Conservation (phyloP, 2,888 invertebrate genomes). For the Steinernema carpocapsae region DNA sequence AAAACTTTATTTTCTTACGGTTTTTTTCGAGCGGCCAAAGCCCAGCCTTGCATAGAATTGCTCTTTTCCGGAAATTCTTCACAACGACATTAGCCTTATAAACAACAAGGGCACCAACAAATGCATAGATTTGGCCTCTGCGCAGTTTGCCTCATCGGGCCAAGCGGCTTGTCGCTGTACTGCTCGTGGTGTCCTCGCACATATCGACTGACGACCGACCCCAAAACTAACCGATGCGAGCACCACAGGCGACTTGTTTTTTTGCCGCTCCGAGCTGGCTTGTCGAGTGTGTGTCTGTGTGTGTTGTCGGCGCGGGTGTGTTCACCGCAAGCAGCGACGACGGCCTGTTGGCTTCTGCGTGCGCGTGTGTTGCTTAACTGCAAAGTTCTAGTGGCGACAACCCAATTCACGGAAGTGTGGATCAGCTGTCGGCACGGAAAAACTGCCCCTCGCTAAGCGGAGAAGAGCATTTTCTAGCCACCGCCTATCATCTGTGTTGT, state of each 20-base stretch:
- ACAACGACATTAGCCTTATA: constrained; percentile 6
- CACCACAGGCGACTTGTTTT: constrained; percentile 24
- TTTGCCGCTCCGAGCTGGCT: constrained; percentile 19
- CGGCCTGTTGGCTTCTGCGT: constrained; percentile 21
- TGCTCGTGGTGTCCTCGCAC: not conserved
- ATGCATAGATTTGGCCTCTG: no score
- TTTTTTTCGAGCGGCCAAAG: no score
- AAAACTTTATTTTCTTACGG: no score
- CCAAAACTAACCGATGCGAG: not conserved
- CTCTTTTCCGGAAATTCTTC: not conserved
- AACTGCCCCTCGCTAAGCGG: not conserved
- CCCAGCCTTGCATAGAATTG: no score
- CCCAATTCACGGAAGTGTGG: not conserved
- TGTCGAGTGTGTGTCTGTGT: constrained; percentile 10
- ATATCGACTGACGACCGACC: constrained; percentile 7
- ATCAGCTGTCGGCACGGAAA: constrained; percentile 3
- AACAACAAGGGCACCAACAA: constrained; percentile 3
- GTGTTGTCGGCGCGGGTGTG: not conserved
- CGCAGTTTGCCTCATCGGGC: no score
- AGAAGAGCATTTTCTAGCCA: not conserved
- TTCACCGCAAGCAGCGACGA: not conserved
- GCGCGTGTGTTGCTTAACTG: not conserved
- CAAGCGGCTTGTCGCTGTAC: not conserved
- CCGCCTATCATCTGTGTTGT: not conserved
- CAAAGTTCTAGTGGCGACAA: not conserved